Evolutionary conservation across 1,140 invertebrate genomes (phyloP), one percentile per base, ranked within the genome.

Genomic region (Sinonovacula constricta): DNA sequence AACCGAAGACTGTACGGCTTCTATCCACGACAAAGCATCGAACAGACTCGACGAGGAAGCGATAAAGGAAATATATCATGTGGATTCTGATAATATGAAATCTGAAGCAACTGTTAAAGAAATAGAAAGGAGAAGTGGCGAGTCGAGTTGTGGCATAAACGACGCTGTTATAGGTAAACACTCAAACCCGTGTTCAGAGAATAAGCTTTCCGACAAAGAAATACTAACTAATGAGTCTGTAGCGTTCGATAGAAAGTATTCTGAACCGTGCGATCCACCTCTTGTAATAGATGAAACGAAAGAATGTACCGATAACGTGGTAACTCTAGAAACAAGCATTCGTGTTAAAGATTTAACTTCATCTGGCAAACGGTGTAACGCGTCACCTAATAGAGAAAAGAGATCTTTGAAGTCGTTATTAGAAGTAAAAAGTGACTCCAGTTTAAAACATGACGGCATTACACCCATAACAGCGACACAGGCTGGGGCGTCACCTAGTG

Each of bases 1-100:
- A 31, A 62, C 18, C 22, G 79, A 81, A 34, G 79, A 71, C 34
- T 39, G 49, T 36, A 68, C 68, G 45, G 56, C 72, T 51, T 53
- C 71, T 12, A 63, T 67, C 10, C 57, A 80, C 12, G 69, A 45
- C 7, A 45, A 18, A 45, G 39, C 7, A 10, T 18, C 18, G 18
- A 18, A 45, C 39, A 45, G 18, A 45, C 7, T 18, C 18, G 18
- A 18, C 18, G 39, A 45, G 18, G 7, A 10, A 18, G 7, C 18
- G 7, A 45, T 45, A 45, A 57, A 57, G 26, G 26, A 57, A 10
- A 12, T 28, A 57, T 7, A 57, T 24, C 5, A 28, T 22, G 7
- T 57, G 18, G 22, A 57, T 7, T 7, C 7, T 12, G 26, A 57
- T 24, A 28, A 28, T 22, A 10, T 57, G 18, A 57, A 57, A 28